Percentiles rank a stretch among this genome's conserved stretches.
Evolutionary conservation across 2,797 vertebrate genomes (phyloP).

Genomic region (Setipinna tenuifilis): DNA sequence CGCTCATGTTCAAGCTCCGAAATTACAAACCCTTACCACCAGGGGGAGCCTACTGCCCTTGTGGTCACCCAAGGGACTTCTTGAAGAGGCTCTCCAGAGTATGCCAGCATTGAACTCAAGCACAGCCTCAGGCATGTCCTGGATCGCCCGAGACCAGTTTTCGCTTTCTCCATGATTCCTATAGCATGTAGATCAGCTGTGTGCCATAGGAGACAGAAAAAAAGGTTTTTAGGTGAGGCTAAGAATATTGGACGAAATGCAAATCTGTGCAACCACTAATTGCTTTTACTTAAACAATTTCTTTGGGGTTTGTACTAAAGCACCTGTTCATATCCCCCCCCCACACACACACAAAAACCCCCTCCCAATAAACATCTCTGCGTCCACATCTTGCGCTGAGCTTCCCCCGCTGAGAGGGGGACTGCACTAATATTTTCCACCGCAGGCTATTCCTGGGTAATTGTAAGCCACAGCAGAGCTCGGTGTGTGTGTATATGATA

Average conservation of each 20-base stretch:
- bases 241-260: background rate
- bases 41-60: background rate
- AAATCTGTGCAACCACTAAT: background rate
- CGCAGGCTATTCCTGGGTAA: conserved; percentile 5
- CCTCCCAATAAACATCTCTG: background rate
- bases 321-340: background rate
- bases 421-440: conserved; percentile 1
- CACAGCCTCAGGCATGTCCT: background rate
- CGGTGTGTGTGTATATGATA: background rate
- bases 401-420: background rate
- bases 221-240: background rate
- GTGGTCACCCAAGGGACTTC: background rate
- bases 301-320: background rate
- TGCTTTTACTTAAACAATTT: background rate
- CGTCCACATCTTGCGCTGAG: background rate
- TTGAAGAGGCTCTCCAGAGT: background rate
- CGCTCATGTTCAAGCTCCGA: background rate
- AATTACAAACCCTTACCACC: background rate
- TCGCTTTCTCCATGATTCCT: background rate
- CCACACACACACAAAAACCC: no score
- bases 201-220: background rate
- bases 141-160: background rate
- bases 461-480: background rate
- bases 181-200: background rate
- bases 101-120: background rate